A percentile compares a stretch with the other conserved stretches of the same genome.
These are phyloP conservation scores for Drosophila austrosaltans DNA, from an alignment of 2,888 invertebrate genomes.

Conservation along the genomic window DNA sequence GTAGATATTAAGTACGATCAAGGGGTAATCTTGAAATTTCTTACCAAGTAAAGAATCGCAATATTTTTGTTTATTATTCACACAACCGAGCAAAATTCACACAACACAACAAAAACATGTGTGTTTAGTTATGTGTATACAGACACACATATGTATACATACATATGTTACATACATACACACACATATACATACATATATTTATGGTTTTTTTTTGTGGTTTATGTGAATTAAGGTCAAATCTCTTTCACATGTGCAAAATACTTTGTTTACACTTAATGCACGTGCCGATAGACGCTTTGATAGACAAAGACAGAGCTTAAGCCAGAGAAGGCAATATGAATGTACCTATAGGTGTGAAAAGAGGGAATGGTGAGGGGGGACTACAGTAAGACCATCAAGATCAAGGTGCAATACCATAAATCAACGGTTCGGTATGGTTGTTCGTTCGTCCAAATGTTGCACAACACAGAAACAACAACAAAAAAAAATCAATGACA, in stretches of 20 bases:
- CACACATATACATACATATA: neutral
- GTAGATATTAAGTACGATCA: too few relatives aligned
- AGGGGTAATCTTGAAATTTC: too few relatives aligned
- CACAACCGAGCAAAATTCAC: too few relatives aligned
- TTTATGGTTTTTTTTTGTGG: neutral
- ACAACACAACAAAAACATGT: neutral
- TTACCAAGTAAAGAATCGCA: too few relatives aligned
- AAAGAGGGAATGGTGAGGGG: neutral
- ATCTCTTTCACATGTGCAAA: slow-evolving; percentile 12
- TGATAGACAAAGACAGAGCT: neutral
- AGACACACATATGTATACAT: neutral
- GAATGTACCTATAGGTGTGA: neutral
- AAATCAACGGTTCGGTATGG: neutral
- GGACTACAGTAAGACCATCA: neutral
- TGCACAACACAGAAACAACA: slow-evolving; percentile 1
- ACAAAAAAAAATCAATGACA: slow-evolving; percentile 5
- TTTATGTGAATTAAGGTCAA: slow-evolving; percentile 15
- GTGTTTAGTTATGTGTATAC: neutral
- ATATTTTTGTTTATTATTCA: too few relatives aligned
- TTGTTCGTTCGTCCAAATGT: neutral
- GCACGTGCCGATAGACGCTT: slow-evolving; percentile 13
- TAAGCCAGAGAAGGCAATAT: too few relatives aligned
- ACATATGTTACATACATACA: neutral
- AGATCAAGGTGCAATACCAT: slow-evolving; percentile 6
- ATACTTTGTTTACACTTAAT: slow-evolving; percentile 19